Percentiles rank a stretch among this genome's conserved stretches.
These are phyloP conservation scores for Castor canadensis DNA, from an alignment of 2,113 vertebrate species.

Conservation along the genomic window DNA sequence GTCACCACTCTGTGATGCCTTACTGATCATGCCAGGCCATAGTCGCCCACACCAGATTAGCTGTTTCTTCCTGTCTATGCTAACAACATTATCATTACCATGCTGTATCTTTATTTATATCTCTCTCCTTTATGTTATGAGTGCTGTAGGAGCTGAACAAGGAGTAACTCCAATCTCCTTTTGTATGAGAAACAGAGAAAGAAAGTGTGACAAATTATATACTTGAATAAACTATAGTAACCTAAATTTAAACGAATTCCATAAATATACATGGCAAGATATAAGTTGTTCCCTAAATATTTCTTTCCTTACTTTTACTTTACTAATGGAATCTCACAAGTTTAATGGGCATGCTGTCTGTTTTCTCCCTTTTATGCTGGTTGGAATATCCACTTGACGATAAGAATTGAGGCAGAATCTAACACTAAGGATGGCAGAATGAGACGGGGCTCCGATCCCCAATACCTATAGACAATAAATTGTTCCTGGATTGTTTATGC, in stretches of 20 bases:
- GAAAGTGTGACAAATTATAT: not conserved
- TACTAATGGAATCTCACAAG: not conserved
- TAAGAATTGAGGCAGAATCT: not conserved
- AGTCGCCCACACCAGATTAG: too few relatives aligned
- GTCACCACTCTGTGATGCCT: not conserved
- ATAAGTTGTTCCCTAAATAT: not conserved
- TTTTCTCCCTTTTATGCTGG: not conserved
- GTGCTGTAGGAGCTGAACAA: not conserved
- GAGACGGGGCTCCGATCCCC: not conserved
- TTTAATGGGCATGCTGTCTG: not conserved
- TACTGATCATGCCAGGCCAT: not conserved
- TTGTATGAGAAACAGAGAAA: not conserved
- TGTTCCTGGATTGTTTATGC: not conserved
- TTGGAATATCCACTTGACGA: not conserved
- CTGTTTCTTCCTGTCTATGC: too few relatives aligned
- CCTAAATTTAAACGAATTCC: not conserved
- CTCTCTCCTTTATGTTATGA: not conserved
- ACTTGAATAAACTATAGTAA: not conserved
- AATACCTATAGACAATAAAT: not conserved
- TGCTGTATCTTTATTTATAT: not conserved
- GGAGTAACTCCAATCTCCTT: not conserved
- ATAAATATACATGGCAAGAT: not conserved
- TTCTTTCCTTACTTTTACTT: not conserved
- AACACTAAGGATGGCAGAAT: not conserved
- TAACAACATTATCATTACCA: not conserved